Base-by-base conservation (phyloP, 2,888 invertebrate genomes). In the Gymnosoma rotundatum region DNA sequence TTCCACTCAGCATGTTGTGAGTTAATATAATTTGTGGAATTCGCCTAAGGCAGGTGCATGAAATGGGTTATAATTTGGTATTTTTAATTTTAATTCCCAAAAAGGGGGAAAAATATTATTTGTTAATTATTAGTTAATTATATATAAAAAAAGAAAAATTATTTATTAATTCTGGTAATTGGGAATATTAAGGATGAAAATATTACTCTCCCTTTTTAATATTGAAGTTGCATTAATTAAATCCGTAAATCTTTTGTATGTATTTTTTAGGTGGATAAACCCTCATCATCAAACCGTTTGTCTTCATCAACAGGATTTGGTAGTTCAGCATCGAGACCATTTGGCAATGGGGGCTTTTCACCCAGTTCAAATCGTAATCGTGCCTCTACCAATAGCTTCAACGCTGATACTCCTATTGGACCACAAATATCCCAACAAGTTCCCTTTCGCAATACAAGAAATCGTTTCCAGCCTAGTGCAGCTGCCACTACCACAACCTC, bases 401-500 rank as follows among this genome's bases (percentile, higher is more conserved):
- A 82, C 38, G 52, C 83, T 0, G 86, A 86, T 45, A 61, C 73
- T 10, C 81, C 83, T 12, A 63, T 83, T 0, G 86, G 85, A 60
- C 61, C 83, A 38, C 87, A 88, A 58, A 86, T 88, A 9, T 73
- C 52, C 78, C 90, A 89, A 70, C 89, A 85, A 83, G 82, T 89
- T 1, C 90, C 92, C 0, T 91, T 90, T 76, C 89, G 91, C 12
- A 89, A 88, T 76, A 86, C 89, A 9, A 89, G 91, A 63, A 91
- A 88, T 86, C 91, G 92, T 18, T 92, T 91, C 50, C 92, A 92
- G 64, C 89, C 88, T 4, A 83, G 89, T 38, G 80, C 89, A 0
- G 76, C 88, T 7, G 78, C 87, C 5, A 73, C 89, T 12, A 82
- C 88, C 0, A 76, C 89, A 14, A 85, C 88, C 0, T 81, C 88